Evolutionary conservation across 2,888 invertebrate genomes (phyloP).

Genomic region (Noctua pronuba): DNA sequence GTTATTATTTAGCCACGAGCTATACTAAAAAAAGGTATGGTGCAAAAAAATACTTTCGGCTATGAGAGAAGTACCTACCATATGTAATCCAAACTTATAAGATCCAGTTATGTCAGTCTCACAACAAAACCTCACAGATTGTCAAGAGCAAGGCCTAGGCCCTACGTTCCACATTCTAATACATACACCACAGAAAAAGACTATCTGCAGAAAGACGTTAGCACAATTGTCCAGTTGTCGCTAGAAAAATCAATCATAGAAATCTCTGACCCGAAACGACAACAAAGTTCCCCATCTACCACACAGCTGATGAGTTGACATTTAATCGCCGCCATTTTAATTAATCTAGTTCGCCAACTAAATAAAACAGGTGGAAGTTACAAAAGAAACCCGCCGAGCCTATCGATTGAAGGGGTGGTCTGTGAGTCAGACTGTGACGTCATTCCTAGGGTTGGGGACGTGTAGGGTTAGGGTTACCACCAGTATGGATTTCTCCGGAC

Average conservation of each 20-base stretch:
- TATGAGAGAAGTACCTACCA: background rate
- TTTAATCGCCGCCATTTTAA: slow-evolving; percentile 29
- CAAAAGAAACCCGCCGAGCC: slow-evolving; percentile 36
- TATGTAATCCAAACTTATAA: background rate
- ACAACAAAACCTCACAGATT: background rate
- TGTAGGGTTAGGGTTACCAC: background rate
- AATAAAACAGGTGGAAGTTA: slow-evolving; percentile 23
- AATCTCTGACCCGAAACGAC: background rate
- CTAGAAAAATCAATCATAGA: background rate
- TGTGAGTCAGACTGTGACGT: slow-evolving; percentile 50
- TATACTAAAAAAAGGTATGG: background rate
- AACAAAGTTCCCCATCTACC: background rate
- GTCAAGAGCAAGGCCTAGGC: background rate
- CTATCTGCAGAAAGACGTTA: background rate
- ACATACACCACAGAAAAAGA: background rate
- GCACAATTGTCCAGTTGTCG: background rate
- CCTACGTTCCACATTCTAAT: background rate
- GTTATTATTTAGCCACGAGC: too few species aligned
- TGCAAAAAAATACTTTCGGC: background rate
- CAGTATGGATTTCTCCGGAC: background rate
- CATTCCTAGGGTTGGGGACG: slow-evolving; percentile 34
- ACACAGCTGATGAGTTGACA: slow-evolving; percentile 8
- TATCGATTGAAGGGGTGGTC: slow-evolving; percentile 48
- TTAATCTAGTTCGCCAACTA: slow-evolving; percentile 5
- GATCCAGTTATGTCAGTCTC: too few species aligned